Conservation (phyloP, 1,140 invertebrate species). For the Orchesella cincta region DNA sequence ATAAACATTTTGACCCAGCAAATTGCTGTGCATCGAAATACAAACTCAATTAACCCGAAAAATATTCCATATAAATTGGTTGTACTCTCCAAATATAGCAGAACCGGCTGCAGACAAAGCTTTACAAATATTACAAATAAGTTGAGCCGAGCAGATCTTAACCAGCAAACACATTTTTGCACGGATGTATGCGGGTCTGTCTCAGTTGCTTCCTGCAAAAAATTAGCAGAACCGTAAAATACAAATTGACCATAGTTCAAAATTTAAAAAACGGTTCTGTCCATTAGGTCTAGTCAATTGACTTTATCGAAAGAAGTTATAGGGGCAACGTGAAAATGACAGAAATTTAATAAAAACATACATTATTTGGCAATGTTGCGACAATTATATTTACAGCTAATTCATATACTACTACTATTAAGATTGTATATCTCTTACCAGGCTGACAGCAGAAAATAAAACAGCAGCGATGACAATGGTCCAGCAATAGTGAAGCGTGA, state of each 20-base stretch:
- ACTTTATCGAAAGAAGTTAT: too few species aligned
- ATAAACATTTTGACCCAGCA: slow-evolving; percentile 31
- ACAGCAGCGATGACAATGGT: slow-evolving; percentile 13
- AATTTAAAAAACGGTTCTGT: too few species aligned
- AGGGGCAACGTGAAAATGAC: too few species aligned
- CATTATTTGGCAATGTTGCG: too few species aligned
- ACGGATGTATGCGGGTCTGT: slow-evolving; percentile 34
- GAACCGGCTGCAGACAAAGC: slow-evolving; percentile 15
- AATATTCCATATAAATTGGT: slow-evolving; percentile 14
- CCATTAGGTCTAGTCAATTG: too few species aligned
- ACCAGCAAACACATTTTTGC: slow-evolving; percentile 40
- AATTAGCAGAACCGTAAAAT: neutral
- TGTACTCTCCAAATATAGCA: neutral
- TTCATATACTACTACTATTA: too few species aligned
- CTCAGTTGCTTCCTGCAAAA: slow-evolving; percentile 35
- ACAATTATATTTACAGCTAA: neutral
- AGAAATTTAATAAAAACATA: too few species aligned
- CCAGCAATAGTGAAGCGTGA: slow-evolving; percentile 27
- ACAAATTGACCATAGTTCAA: too few species aligned
- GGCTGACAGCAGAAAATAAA: slow-evolving; percentile 24
- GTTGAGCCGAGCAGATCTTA: slow-evolving; percentile 22
- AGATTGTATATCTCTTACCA: slow-evolving; percentile 12
- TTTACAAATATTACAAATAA: slow-evolving; percentile 30
- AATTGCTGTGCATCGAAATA: slow-evolving; percentile 29
- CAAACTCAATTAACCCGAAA: slow-evolving; percentile 27